Evolutionary conservation across 1,140 invertebrate genomes (phyloP).

Genomic region (Drosophila varians): DNA sequence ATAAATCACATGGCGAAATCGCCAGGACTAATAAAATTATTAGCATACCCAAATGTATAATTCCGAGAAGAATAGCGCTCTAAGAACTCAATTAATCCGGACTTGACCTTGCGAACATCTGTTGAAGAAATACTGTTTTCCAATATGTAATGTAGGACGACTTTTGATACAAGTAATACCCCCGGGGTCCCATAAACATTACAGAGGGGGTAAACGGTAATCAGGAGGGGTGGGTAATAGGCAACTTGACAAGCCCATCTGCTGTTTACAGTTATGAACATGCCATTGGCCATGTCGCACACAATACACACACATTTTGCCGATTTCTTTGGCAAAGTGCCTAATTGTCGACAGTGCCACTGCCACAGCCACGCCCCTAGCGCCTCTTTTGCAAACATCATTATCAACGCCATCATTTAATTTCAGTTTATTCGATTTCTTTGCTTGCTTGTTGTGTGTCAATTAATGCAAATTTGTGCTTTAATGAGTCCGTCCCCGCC

Average conservation of each 20-base stretch:
- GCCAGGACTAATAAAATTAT: no score
- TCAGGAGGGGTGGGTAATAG: background rate
- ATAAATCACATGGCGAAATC: no score
- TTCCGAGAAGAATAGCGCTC: no score
- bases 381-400: background rate
- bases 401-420: constrained; percentile 26
- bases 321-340: constrained; percentile 51
- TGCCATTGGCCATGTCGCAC: constrained; percentile 55
- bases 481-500: constrained; percentile 18
- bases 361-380: background rate
- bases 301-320: background rate
- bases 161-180: background rate
- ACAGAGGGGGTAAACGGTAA: background rate
- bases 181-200: background rate
- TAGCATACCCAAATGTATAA: no score
- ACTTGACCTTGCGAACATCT: background rate
- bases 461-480: constrained; percentile 62
- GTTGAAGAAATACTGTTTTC: background rate
- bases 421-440: constrained; percentile 26
- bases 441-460: constrained; percentile 41
- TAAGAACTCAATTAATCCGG: no score
- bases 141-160: background rate
- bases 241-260: constrained; percentile 1
- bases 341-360: constrained; percentile 54
- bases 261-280: constrained; percentile 51